Conservation (phyloP, 2,113 vertebrate genomes). For the Thamnaconus septentrionalis region DNA sequence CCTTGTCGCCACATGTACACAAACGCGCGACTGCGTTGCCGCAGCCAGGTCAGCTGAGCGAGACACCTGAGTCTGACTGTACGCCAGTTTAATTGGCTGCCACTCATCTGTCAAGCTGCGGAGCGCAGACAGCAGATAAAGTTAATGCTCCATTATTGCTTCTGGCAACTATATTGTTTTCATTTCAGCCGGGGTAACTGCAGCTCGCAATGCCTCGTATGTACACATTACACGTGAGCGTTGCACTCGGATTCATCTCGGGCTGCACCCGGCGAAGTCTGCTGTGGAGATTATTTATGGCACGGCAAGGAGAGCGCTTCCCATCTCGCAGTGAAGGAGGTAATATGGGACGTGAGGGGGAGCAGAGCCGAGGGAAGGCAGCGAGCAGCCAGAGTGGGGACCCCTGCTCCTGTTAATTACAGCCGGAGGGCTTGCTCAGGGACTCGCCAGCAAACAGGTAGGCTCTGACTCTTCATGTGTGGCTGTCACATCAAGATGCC, state of each 20-base stretch:
- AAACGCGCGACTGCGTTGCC: conserved; percentile 8
- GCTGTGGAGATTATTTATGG: conserved; percentile 62
- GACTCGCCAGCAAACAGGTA: conserved; percentile 43
- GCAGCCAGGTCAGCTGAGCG: conserved; percentile 36
- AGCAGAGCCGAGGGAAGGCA: conserved; percentile 45
- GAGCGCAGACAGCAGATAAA: conserved; percentile 29
- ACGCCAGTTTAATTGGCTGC: conserved; percentile 54
- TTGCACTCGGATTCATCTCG: conserved; percentile 64
- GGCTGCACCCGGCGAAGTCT: conserved; percentile 50
- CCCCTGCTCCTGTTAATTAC: conserved; percentile 65
- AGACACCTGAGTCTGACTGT: conserved; percentile 29
- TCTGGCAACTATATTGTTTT: conserved; percentile 29
- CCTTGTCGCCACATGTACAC: conserved; percentile 11
- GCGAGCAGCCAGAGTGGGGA: conserved; percentile 37
- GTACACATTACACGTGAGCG: conserved; percentile 24
- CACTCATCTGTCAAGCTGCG: conserved; percentile 50
- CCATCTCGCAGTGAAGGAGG: conserved; percentile 43
- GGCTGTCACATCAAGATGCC: conserved; percentile 22
- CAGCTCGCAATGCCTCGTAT: conserved; percentile 44
- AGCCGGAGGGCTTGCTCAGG: conserved; percentile 38
- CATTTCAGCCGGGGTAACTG: conserved; percentile 57
- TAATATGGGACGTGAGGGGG: conserved; percentile 37
- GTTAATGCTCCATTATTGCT: conserved; percentile 51
- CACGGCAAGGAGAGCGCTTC: conserved; percentile 33
- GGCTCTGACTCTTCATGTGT: conserved; percentile 38